phyloP scores from a whole-genome alignment of 2,797 vertebrate genomes.

The Crax fasciolata region DNA sequence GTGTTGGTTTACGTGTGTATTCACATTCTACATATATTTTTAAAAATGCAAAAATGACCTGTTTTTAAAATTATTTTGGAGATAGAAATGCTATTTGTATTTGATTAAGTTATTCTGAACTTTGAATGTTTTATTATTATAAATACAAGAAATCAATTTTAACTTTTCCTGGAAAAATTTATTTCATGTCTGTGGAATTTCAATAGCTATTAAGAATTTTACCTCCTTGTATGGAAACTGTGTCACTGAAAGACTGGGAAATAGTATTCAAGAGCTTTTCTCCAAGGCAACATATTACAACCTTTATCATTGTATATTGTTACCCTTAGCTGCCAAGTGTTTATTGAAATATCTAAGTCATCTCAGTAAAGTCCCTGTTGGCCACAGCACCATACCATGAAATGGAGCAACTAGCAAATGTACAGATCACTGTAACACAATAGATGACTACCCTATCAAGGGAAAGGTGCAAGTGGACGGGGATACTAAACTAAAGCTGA shows the following conservation, averaged over 20 bases:
- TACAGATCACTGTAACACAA: background rate
- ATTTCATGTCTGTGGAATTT: background rate
- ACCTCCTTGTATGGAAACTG: background rate
- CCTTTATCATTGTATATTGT: background rate
- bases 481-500: background rate
- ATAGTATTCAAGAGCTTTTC: slow-evolving; percentile 30
- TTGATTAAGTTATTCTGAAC: background rate
- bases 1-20: background rate
- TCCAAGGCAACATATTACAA: background rate
- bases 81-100: background rate
- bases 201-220: background rate
- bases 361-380: background rate
- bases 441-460: background rate
- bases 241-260: slow-evolving; percentile 40
- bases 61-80: background rate
- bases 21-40: background rate
- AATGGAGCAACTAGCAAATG: background rate
- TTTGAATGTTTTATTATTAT: background rate
- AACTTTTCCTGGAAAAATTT: background rate
- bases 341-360: background rate
- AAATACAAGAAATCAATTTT: background rate
- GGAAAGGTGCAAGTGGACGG: background rate
- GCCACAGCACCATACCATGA: background rate
- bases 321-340: background rate
- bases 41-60: background rate